phyloP scores from a whole-genome alignment of 2,797 vertebrate genomes.

The Alcedo quadribrachys region DNA sequence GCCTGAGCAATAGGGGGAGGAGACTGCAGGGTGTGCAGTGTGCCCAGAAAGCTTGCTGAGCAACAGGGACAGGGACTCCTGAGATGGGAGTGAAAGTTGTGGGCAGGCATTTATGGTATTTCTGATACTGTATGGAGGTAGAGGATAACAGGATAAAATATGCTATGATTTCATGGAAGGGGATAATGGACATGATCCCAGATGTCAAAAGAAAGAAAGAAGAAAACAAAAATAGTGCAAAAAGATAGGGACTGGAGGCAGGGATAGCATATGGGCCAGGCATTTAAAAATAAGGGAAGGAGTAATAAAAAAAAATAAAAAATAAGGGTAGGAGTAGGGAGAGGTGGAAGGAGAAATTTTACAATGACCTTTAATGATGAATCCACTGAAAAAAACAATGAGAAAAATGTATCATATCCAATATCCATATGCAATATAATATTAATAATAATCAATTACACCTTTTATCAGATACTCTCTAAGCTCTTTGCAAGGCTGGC shows the following conservation, averaged over 20 bases:
- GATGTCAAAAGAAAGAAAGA: not conserved
- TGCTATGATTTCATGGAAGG: not conserved
- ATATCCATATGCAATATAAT: not conserved
- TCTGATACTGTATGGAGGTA: not conserved
- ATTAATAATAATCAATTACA: not conserved
- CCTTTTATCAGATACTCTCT: not conserved
- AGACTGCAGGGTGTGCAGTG: conserved; percentile 49
- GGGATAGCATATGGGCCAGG: not conserved
- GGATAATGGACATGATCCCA: not conserved
- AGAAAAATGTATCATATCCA: not conserved
- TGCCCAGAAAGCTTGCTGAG: not conserved
- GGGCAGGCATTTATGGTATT: not conserved
- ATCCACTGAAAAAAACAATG: not conserved
- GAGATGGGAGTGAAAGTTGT: not conserved
- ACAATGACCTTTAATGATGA: not conserved
- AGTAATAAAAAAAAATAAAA: not conserved
- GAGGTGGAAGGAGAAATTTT: not conserved
- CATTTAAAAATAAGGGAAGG: conserved; percentile 3
- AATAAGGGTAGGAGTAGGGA: not conserved
- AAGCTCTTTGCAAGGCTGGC: not conserved
- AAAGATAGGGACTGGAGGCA: not conserved
- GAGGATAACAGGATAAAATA: not conserved
- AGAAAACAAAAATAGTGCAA: not conserved
- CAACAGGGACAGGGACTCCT: not conserved
- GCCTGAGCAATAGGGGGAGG: conserved; percentile 32